These are phyloP conservation scores for Hypothenemus hampei DNA, from an alignment of 1,140 invertebrate genomes.

Conservation along the genomic window DNA sequence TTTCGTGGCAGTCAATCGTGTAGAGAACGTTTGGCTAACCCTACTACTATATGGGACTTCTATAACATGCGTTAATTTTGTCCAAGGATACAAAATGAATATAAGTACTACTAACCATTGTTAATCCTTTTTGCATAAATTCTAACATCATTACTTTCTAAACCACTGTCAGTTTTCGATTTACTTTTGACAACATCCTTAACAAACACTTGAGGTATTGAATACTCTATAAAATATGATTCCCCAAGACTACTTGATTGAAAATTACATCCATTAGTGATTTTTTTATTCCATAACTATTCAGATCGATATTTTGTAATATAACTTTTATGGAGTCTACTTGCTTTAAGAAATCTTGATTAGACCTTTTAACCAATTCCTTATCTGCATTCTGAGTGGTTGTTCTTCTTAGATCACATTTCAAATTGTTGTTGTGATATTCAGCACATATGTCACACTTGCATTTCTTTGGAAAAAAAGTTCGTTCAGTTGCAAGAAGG, in stretches of 20 bases:
- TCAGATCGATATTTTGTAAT: constrained; percentile 37
- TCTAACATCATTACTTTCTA: constrained; percentile 35
- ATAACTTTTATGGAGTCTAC: constrained; percentile 38
- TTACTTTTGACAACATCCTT: constrained; percentile 25
- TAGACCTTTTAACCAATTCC: constrained; percentile 10
- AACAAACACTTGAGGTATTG: constrained; percentile 34
- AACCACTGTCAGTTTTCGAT: constrained; percentile 37
- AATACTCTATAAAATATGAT: constrained; percentile 43
- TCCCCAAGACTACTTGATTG: constrained; percentile 29
- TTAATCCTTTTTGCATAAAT: constrained; percentile 36
- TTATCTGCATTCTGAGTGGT: constrained; percentile 2
- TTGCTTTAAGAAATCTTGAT: constrained; percentile 32
- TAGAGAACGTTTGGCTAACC: too few species aligned
- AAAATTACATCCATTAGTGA: constrained; percentile 16
- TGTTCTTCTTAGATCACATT: constrained; percentile 29
- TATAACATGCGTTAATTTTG: too few species aligned
- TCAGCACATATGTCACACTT: constrained; percentile 28
- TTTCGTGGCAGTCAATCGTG: too few species aligned
- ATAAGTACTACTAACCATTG: constrained; percentile 17
- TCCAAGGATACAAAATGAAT: too few species aligned
- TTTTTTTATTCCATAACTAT: constrained; percentile 36
- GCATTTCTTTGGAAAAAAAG: constrained; percentile 22
- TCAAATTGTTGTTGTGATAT: constrained; percentile 32
- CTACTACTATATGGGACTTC: too few species aligned
- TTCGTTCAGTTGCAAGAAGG: constrained; percentile 31